A percentile compares a stretch with the other conserved stretches of the same genome.
Evolutionary conservation across 2,113 vertebrate species (phyloP).

Genomic region (Megaceryle maxima): DNA sequence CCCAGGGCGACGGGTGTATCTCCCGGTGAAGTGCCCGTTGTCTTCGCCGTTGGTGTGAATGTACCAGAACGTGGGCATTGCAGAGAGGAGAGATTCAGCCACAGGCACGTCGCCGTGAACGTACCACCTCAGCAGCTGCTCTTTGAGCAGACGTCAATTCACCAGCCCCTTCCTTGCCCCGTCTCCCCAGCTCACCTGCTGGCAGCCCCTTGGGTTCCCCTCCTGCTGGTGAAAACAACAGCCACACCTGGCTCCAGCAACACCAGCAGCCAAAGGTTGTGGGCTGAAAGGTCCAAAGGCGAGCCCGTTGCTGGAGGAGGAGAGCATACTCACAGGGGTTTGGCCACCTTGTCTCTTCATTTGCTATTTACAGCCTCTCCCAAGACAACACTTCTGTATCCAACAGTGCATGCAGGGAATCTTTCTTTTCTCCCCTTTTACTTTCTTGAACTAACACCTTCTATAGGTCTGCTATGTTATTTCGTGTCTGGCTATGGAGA

Average conservation of each 20-base stretch:
- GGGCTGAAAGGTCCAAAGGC: background rate
- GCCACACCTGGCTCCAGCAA: background rate
- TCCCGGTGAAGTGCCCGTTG: fast-evolving
- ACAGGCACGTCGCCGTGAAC: fast-evolving
- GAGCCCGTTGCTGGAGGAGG: background rate
- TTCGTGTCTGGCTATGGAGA: background rate
- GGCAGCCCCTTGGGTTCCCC: background rate
- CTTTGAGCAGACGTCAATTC: fast-evolving
- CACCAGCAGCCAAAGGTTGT: background rate
- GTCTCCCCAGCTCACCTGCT: too few species aligned
- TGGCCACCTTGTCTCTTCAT: background rate
- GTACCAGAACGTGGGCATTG: fast-evolving
- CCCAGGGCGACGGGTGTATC: background rate
- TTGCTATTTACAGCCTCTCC: background rate
- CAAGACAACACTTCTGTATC: background rate
- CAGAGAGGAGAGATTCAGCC: background rate
- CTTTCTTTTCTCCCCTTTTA: background rate
- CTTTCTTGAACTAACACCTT: background rate
- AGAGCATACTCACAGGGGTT: fast-evolving
- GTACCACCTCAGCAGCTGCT: background rate
- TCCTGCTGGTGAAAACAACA: background rate
- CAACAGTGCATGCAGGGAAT: background rate
- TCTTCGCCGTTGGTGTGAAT: background rate
- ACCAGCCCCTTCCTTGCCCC: background rate
- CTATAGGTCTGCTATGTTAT: background rate